Evolutionary conservation across 2,113 vertebrate genomes (phyloP), one percentile per base, ranked within the genome.

Genomic region (Cnemophilus loriae): DNA sequence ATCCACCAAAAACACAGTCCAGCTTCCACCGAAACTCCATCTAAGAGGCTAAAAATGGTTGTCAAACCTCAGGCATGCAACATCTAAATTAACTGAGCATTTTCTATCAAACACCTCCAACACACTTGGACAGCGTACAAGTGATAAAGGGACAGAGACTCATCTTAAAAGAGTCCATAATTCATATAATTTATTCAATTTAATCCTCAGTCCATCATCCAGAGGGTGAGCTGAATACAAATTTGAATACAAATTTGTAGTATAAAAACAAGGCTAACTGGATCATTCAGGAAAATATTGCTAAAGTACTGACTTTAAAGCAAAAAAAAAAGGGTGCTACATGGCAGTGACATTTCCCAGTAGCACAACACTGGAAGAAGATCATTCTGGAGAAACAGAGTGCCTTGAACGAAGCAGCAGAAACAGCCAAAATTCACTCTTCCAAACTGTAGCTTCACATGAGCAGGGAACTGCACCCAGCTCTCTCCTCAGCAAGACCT

Each of bases 361-460:
- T 1, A 70, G 46, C 41, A 32, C 33, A 8, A 11, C 2, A 2
- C n/a, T 21, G 22, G 42, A 27, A 69, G 11, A 16, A 53, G 21
- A 20, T 37, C 4, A 20, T 0, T 4, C 22, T 18, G 32, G 60
- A 65, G 17, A 8, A 84, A 52, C 0, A 16, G 10, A 24, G 7
- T 17, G 2, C 27, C 22, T 64, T 63, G 37, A 87, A 42, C 4
- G 15, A 73, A 63, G 15, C 21, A 50, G 65, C 39, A 87, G 60
- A 57, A 95, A 57, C 9, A 81, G n/a, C 3, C 16, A 33, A 68
- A 85, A 79, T 64, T 35, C 53, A 39, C 27, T 64, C 6, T 32
- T 75, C 44, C 14, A 3, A 28, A 46, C 23, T 50, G 23, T 67
- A 33, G 23, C 21, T 85, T 63, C 21, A 17, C 14, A 35, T 0